These are phyloP conservation scores for Melanotaenia trifasciata DNA, from an alignment of 2,797 vertebrate species.

Conservation along the genomic window DNA sequence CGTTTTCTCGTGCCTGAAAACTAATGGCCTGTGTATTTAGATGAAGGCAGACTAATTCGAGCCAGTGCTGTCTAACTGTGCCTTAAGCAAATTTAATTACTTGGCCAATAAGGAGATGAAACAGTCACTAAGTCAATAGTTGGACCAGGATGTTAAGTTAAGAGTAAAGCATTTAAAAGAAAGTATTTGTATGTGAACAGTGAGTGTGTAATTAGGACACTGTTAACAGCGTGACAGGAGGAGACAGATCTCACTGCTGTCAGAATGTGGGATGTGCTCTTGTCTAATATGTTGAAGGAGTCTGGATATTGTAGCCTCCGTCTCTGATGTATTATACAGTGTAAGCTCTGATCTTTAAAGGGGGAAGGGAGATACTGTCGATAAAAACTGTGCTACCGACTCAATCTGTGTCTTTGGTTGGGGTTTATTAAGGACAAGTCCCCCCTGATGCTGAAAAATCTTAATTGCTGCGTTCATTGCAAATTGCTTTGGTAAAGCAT, in stretches of 20 bases:
- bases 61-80: constrained; percentile 30
- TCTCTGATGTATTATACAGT: constrained; percentile 71
- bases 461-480: background rate
- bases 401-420: constrained; percentile 18
- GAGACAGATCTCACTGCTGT: constrained; percentile 38
- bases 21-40: constrained; percentile 43
- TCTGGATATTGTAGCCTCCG: constrained; percentile 49
- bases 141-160: constrained; percentile 1
- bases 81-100: constrained; percentile 61
- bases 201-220: constrained; percentile 16
- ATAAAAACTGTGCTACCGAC: constrained; percentile 39
- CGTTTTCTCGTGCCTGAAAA: constrained; percentile 49
- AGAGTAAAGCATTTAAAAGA: constrained; percentile 20
- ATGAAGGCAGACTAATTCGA: constrained; percentile 47
- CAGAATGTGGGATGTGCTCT: constrained; percentile 34
- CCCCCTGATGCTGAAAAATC: constrained; percentile 4
- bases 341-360: constrained; percentile 62
- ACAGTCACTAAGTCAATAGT: constrained; percentile 42
- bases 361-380: constrained; percentile 36
- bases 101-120: constrained; percentile 30
- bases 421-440: constrained; percentile 39
- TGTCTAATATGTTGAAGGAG: constrained; percentile 56
- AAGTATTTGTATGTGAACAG: constrained; percentile 28
- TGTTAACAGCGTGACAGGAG: constrained; percentile 16
- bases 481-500: background rate